phyloP scores from a whole-genome alignment of 2,113 vertebrate species.

The Alosa alosa region DNA sequence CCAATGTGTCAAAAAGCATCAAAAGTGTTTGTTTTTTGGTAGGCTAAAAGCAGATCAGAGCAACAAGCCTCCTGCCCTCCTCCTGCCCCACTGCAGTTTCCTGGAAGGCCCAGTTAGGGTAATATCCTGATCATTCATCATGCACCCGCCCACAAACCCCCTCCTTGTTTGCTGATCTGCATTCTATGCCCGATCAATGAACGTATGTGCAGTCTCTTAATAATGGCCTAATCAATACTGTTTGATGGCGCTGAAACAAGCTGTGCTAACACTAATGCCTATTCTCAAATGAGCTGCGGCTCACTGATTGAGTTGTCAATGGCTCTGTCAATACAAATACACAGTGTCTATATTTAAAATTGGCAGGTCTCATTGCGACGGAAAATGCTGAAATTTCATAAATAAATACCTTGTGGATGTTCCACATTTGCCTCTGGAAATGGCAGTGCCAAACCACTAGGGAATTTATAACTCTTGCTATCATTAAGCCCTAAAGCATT shows the following conservation, averaged over 20 bases:
- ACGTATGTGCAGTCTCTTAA: conserved; percentile 22
- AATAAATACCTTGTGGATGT: neutral
- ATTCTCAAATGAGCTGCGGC: neutral
- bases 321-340: neutral
- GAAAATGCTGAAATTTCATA: neutral
- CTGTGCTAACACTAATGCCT: neutral
- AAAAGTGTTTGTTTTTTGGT: neutral
- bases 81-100: conserved; percentile 26
- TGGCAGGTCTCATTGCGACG: neutral
- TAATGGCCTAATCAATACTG: conserved; percentile 45
- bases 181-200: conserved; percentile 45
- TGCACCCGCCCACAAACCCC: conserved; percentile 26
- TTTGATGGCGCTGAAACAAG: conserved; percentile 19
- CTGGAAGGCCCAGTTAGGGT: conserved; percentile 49
- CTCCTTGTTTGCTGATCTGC: conserved; percentile 42
- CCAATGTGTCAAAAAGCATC: neutral
- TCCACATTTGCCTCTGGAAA: neutral
- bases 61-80: neutral
- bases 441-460: neutral
- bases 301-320: conserved; percentile 1
- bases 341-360: neutral
- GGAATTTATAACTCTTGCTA: neutral
- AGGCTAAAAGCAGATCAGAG: neutral
- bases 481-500: neutral
- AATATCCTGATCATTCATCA: conserved; percentile 27